These are phyloP conservation scores for Drosophila leontia DNA, from an alignment of 1,140 invertebrate genomes.

Conservation along the genomic window DNA sequence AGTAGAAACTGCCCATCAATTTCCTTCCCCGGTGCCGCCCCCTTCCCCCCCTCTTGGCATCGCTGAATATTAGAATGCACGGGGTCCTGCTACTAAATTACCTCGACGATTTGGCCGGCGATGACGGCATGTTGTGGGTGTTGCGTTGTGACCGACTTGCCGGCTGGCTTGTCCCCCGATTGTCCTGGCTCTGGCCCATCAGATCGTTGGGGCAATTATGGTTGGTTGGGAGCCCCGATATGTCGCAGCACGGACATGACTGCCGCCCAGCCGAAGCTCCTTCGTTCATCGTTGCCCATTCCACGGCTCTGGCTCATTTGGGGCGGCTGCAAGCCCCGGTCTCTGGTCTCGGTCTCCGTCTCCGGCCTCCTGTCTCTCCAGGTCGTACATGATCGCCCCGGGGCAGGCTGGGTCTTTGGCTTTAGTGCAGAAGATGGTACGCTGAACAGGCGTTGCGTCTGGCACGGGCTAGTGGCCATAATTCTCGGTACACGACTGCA, in stretches of 20 bases:
- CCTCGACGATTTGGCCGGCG: constrained; percentile 56
- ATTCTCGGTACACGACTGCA: constrained; percentile 69
- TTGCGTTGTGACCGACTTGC: constrained; percentile 72
- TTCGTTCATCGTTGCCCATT: constrained; percentile 21
- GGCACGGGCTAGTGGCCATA: constrained; percentile 78
- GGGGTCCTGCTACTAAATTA: constrained; percentile 72
- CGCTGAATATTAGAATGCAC: constrained; percentile 61
- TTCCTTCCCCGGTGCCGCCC: constrained; percentile 49
- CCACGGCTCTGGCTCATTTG: constrained; percentile 57
- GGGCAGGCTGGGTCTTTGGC: constrained; percentile 46
- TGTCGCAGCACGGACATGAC: constrained; percentile 57
- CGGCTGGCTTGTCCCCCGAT: constrained; percentile 41
- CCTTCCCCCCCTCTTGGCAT: neutral
- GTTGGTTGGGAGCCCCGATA: constrained; percentile 66
- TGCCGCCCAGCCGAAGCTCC: constrained; percentile 35
- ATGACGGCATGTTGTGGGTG: constrained; percentile 77
- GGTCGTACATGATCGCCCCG: constrained; percentile 82
- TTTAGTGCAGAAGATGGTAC: constrained; percentile 57
- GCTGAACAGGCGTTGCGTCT: constrained; percentile 65
- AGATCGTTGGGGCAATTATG: constrained; percentile 67
- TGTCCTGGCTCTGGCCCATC: constrained; percentile 43
- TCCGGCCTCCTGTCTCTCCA: constrained; percentile 26
- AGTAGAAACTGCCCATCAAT: constrained; percentile 71
- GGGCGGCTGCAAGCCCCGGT: constrained; percentile 74
- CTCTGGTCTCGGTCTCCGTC: constrained; percentile 5